Evolutionary conservation across 2,888 invertebrate species (phyloP).

Genomic region (Drosophila niveifrons): DNA sequence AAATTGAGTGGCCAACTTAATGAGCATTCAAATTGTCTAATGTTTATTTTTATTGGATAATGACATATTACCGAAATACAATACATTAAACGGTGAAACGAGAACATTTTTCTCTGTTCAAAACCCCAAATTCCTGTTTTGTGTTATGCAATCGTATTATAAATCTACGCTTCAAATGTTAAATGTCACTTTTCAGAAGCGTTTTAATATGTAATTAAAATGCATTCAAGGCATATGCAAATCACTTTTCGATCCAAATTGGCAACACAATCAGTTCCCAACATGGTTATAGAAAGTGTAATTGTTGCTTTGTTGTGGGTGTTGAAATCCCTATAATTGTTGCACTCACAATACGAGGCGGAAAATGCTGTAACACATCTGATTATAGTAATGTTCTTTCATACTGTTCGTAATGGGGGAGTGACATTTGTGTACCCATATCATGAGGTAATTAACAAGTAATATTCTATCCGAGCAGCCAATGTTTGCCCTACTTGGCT

Average conservation of each 20-base stretch:
- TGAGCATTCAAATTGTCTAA: neutral
- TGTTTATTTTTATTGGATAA: neutral
- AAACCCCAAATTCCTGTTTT: neutral
- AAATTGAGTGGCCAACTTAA: neutral
- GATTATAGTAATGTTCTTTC: conserved; percentile 25
- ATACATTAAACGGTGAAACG: neutral
- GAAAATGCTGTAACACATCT: conserved; percentile 56
- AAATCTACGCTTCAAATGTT: conserved; percentile 5
- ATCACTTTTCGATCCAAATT: conserved; percentile 38
- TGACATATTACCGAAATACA: neutral
- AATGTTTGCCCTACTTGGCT: conserved; percentile 67
- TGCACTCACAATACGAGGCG: conserved; percentile 20
- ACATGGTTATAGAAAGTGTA: conserved; percentile 51
- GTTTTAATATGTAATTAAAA: conserved; percentile 46
- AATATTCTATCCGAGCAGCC: conserved; percentile 48
- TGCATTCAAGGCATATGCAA: conserved; percentile 34
- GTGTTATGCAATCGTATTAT: neutral
- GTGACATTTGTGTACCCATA: conserved; percentile 28
- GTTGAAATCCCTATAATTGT: conserved; percentile 58
- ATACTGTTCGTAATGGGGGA: conserved; percentile 11
- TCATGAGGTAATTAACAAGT: conserved; percentile 77
- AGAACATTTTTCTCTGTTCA: neutral
- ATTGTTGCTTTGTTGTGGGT: conserved; percentile 55
- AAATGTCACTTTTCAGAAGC: conserved; percentile 16
- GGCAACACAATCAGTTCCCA: conserved; percentile 44